phyloP scores from a whole-genome alignment of 2,113 vertebrate species.

The Pollachius pollachius region DNA sequence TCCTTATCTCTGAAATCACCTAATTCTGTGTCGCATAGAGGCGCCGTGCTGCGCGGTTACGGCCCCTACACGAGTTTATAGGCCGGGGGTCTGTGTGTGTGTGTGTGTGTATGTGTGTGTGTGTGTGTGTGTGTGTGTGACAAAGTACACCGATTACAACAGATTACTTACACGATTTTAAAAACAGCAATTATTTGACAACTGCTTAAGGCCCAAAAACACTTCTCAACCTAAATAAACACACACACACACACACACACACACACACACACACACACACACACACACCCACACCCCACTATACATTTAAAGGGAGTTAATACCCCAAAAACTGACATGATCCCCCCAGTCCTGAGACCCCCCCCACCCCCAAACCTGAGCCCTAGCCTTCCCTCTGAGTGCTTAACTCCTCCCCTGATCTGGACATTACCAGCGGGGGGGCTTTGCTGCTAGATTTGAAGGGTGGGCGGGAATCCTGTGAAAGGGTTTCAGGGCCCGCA shows the following conservation, averaged over 20 bases:
- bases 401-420: conserved; percentile 58
- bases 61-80: conserved; percentile 56
- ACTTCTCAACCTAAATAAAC: conserved; percentile 46
- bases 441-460: conserved; percentile 47
- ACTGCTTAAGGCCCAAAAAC: conserved; percentile 66
- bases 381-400: neutral
- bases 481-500: conserved; percentile 17
- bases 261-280: conserved; percentile 27
- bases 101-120: conserved; percentile 30
- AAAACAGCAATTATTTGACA: conserved; percentile 72
- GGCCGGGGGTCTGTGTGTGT: conserved; percentile 37
- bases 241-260: neutral
- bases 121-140: conserved; percentile 53
- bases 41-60: conserved; percentile 36
- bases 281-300: conserved; percentile 34
- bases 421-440: conserved; percentile 43
- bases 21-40: conserved; percentile 19
- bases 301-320: conserved; percentile 42
- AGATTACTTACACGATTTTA: conserved; percentile 69
- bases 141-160: conserved; percentile 59
- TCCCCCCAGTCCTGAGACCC: conserved; percentile 30
- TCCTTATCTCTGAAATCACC: conserved; percentile 45
- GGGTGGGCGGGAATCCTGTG: conserved; percentile 8
- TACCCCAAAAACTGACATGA: conserved; percentile 23
- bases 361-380: conserved; percentile 36